Conservation (phyloP, 2,888 invertebrate species). For the Halictus ligatus region DNA sequence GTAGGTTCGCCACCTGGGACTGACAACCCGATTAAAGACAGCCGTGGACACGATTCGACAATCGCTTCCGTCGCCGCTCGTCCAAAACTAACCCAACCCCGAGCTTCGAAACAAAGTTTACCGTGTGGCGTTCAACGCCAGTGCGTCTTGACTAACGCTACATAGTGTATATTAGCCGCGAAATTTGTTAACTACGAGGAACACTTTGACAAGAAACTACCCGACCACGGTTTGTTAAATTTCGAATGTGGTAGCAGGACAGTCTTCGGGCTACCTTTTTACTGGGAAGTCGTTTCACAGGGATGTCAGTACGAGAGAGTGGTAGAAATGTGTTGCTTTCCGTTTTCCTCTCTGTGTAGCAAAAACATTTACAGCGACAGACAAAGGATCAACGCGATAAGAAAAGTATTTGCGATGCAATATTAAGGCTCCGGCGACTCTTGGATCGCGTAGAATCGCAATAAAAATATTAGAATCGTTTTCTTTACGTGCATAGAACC, state of each 20-base stretch:
- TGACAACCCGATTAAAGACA: neutral
- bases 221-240: conserved; percentile 16
- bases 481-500: neutral
- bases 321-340: neutral
- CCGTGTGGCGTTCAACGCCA: neutral
- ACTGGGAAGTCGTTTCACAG: neutral
- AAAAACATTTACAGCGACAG: neutral
- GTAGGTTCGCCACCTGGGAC: neutral
- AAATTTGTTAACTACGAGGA: conserved; percentile 15
- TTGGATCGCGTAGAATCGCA: neutral
- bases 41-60: neutral
- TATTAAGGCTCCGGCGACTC: neutral
- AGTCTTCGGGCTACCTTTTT: neutral
- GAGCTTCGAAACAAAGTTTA: conserved; percentile 1
- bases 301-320: neutral
- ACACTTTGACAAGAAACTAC: conserved; percentile 21
- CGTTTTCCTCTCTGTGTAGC: neutral
- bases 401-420: neutral
- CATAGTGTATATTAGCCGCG: conserved; percentile 10
- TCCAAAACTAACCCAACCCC: neutral
- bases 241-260: neutral
- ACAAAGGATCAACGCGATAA: neutral
- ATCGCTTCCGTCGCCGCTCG: neutral
- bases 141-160: neutral
- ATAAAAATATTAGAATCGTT: neutral